Evolutionary conservation across 2,888 invertebrate species (phyloP), one percentile per base, ranked within the genome.

Genomic region (Heliconius erato): DNA sequence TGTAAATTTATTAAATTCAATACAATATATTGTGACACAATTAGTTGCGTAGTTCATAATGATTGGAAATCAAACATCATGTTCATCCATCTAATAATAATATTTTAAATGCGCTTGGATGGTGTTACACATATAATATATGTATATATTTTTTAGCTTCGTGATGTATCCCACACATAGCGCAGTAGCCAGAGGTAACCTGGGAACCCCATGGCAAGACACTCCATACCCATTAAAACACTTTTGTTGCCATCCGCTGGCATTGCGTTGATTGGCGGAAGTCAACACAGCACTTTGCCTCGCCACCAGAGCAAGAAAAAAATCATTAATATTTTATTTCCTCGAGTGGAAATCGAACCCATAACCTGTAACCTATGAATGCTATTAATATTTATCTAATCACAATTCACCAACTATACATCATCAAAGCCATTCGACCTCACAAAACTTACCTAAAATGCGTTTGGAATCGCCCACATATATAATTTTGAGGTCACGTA

Each of bases 401-500:
- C 12, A 19, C 23, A 19, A 28, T 54, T 14, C 59, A 59, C 23
- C 14, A 16, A 28, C 67, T 28, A 35, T 76, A 76, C 19, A 63
- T 72, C 44, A 72, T 49, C 26, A 44, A 14, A n/a, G 32, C 3
- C 32, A 35, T 16, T 6, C 23, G 14, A 74, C 23, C 23, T 59
- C 28, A 59, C 59, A 76, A 40, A 40, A 16, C 35, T 23, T 54
- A n/a, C n/a, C 26, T 76, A 63, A 63, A 63, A 35, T 19, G 63
- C 26, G n/a, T 11, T 40, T 63, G n/a, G 3, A n/a, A n/a, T 76
- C 63, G 76, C 63, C 63, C 76, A 76, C 76, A 40, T 76, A 40
- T 76, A n/a, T n/a, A 35, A 19, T 63, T 76, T 63, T 63, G 76
- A n/a, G 40, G 26, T 76, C 63, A 76, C 76, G 76, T 76, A 63